Percentiles rank a stretch among this genome's conserved stretches.
phyloP scores from a whole-genome alignment of 2,113 vertebrate genomes.

The Labeo rohita region DNA sequence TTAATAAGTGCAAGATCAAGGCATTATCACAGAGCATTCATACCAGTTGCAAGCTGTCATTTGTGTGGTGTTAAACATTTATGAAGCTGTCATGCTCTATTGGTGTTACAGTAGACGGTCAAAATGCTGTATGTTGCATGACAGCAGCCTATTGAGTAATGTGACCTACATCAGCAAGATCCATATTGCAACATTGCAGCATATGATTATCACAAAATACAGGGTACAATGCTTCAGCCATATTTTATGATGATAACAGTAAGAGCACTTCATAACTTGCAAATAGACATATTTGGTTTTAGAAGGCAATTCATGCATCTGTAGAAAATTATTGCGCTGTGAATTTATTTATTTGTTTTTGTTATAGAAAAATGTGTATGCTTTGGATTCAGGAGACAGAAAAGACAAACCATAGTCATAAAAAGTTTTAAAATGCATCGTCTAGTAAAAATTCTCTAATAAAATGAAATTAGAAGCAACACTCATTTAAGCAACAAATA shows the following conservation, averaged over 20 bases:
- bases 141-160: slow-evolving; percentile 23
- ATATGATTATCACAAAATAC: neutral
- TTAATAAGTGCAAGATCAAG: neutral
- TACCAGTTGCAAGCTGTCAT: neutral
- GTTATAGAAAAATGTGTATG: neutral
- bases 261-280: too few species aligned
- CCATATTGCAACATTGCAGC: neutral
- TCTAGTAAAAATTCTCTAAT: neutral
- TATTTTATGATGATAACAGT: too few species aligned
- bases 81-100: neutral
- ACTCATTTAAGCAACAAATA: neutral
- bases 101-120: neutral
- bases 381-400: neutral
- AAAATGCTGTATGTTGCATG: slow-evolving; percentile 15
- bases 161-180: slow-evolving; percentile 30
- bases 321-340: neutral
- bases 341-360: neutral
- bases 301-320: neutral
- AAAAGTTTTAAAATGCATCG: neutral
- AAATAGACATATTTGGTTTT: neutral
- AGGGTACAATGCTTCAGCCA: too few species aligned
- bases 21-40: neutral
- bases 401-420: neutral
- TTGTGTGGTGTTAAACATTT: neutral
- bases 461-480: neutral